Conservation (phyloP, 2,888 invertebrate genomes). For the Rhamphomyia laevipes region DNA sequence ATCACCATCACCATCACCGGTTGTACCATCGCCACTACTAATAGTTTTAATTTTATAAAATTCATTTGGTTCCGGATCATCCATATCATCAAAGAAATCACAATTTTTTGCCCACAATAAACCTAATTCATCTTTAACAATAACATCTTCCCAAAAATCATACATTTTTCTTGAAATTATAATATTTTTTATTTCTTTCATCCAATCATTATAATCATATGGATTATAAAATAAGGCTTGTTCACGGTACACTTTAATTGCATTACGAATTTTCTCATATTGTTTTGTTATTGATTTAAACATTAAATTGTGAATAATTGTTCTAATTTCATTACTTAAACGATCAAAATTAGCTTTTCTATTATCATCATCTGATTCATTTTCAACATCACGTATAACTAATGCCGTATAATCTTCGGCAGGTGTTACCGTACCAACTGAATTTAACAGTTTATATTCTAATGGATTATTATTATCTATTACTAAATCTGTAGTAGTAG, state of each 20-base stretch:
- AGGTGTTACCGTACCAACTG: conserved; percentile 49
- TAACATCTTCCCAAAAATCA: conserved; percentile 29
- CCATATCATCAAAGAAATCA: conserved; percentile 24
- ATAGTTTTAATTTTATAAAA: conserved; percentile 22
- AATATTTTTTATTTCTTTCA: conserved; percentile 25
- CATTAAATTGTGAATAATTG: conserved; percentile 25
- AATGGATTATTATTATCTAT: background rate
- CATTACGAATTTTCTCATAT: conserved; percentile 24
- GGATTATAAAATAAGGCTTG: conserved; percentile 29
- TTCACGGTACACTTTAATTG: conserved; percentile 33
- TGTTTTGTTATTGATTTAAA: conserved; percentile 21
- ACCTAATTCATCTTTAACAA: conserved; percentile 27
- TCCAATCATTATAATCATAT: conserved; percentile 31
- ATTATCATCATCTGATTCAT: conserved; percentile 22
- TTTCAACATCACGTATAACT: conserved; percentile 30
- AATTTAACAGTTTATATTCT: conserved; percentile 12
- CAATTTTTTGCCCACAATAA: conserved; percentile 28
- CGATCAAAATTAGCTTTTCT: conserved; percentile 21
- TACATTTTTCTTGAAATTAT: conserved; percentile 22
- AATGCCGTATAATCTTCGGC: conserved; percentile 46
- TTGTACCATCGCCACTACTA: background rate
- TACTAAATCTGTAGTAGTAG: conserved; percentile 8
- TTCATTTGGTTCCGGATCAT: conserved; percentile 20
- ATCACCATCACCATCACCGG: background rate
- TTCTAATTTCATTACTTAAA: conserved; percentile 27